Percentiles rank a stretch among this genome's conserved stretches.
phyloP scores from a whole-genome alignment of 2,888 invertebrate genomes.

The Trachelus tabidus region DNA sequence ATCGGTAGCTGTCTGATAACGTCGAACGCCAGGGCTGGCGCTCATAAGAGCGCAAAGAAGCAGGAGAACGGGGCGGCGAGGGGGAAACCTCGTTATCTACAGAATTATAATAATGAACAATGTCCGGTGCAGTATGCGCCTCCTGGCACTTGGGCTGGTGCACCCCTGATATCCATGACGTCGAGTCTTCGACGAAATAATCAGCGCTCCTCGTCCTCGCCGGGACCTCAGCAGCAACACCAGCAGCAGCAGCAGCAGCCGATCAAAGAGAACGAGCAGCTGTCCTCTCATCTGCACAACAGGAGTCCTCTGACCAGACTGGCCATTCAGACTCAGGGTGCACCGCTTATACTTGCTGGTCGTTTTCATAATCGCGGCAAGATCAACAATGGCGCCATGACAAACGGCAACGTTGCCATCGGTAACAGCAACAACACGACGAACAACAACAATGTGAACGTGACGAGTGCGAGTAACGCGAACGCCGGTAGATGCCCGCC shows the following conservation, averaged over 20 bases:
- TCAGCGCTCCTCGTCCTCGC: conserved; percentile 50
- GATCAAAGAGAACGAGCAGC: conserved; percentile 35
- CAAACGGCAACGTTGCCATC: conserved; percentile 24
- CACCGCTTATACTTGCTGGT: conserved; percentile 82
- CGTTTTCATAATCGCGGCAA: conserved; percentile 71
- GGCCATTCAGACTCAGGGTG: conserved; percentile 86
- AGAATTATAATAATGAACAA: conserved; percentile 39
- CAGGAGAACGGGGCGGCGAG: conserved; percentile 25
- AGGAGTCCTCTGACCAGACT: conserved; percentile 76
- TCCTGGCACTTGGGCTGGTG: conserved; percentile 80
- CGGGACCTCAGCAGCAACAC: conserved; percentile 39
- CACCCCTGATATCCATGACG: conserved; percentile 84
- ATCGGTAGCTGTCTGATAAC: conserved; percentile 74
- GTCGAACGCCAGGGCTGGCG: conserved; percentile 52
- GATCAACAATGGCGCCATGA: conserved; percentile 41
- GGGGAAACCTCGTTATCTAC: conserved; percentile 34
- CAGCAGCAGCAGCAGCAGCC: conserved; percentile 36
- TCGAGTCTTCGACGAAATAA: conserved; percentile 69
- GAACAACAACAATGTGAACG: conserved; percentile 55
- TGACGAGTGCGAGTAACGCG: conserved; percentile 25
- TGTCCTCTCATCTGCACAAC: conserved; percentile 46
- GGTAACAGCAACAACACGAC: conserved; percentile 37
- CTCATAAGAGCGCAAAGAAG: conserved; percentile 15
- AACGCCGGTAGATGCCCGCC: conserved; percentile 32
- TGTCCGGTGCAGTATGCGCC: conserved; percentile 42